Percentiles rank a stretch among this genome's conserved stretches.
phyloP scores from a whole-genome alignment of 2,113 vertebrate genomes.

The Siphamia tubifer region DNA sequence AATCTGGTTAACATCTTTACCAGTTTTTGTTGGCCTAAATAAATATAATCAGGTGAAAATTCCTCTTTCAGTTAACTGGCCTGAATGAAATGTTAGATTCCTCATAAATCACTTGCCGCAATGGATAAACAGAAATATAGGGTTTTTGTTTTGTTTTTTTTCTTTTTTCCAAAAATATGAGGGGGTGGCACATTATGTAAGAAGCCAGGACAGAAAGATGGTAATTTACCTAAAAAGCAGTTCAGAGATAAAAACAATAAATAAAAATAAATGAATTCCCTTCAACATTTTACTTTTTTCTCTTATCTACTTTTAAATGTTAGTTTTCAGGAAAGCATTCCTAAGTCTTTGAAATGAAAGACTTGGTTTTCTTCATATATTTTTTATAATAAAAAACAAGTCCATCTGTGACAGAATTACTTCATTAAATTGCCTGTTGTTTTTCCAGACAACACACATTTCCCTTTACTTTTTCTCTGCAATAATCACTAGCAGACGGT shows the following conservation, averaged over 20 bases:
- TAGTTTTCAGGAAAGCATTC: constrained; percentile 78
- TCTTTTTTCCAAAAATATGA: no score
- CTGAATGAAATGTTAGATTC: constrained; percentile 39
- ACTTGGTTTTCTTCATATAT: constrained; percentile 85
- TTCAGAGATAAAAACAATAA: constrained; percentile 80
- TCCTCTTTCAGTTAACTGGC: constrained; percentile 47
- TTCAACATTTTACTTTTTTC: constrained; percentile 76
- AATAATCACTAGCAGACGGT: constrained; percentile 72
- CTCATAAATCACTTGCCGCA: constrained; percentile 30
- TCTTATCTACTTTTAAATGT: constrained; percentile 80
- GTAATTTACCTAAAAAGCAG: constrained; percentile 65
- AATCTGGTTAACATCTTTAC: constrained; percentile 50
- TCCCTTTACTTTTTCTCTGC: constrained; percentile 81
- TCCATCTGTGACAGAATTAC: constrained; percentile 87
- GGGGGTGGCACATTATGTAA: constrained; percentile 36
- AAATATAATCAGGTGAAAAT: constrained; percentile 67
- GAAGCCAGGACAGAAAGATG: constrained; percentile 60
- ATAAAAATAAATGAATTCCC: constrained; percentile 83
- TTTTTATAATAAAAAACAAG: constrained; percentile 82
- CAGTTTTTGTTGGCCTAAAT: constrained; percentile 65
- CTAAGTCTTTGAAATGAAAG: constrained; percentile 86
- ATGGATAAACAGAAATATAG: constrained; percentile 35
- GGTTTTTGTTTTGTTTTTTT: no score
- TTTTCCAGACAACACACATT: constrained; percentile 83
- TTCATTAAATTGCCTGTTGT: constrained; percentile 85